Percentiles rank a stretch among this genome's conserved stretches.
These are phyloP conservation scores for Drosophila nigricruria DNA, from an alignment of 2,888 invertebrate genomes.

Conservation along the genomic window DNA sequence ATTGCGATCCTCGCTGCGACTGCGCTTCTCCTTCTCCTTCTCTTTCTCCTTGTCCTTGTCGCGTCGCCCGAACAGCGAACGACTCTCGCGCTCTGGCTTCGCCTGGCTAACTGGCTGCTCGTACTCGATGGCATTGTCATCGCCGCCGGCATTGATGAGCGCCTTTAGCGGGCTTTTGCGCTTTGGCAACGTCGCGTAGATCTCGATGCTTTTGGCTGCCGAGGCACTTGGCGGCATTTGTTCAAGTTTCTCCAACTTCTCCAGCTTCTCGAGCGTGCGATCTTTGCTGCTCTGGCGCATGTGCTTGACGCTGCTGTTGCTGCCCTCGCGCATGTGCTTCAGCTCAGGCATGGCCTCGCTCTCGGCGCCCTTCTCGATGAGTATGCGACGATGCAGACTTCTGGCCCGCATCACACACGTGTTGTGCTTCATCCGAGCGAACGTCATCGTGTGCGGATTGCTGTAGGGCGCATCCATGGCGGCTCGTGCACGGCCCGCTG, in stretches of 20 bases:
- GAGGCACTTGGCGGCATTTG: slow-evolving; percentile 40
- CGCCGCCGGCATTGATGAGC: slow-evolving; percentile 61
- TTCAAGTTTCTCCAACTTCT: slow-evolving; percentile 35
- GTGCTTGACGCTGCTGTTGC: slow-evolving; percentile 90
- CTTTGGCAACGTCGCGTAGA: slow-evolving; percentile 95
- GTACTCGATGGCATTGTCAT: slow-evolving; percentile 90
- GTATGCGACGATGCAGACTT: slow-evolving; percentile 92
- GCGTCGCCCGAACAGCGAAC: slow-evolving; percentile 89
- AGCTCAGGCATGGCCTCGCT: slow-evolving; percentile 87
- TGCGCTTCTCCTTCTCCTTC: slow-evolving; percentile 88
- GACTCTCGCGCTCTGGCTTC: slow-evolving; percentile 89
- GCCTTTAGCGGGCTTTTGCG: slow-evolving; percentile 91
- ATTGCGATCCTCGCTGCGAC: slow-evolving; percentile 94
- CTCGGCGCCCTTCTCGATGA: slow-evolving; percentile 88
- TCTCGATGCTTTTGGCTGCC: slow-evolving; percentile 91
- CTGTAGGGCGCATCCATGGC: slow-evolving; percentile 98
- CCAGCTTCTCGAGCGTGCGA: slow-evolving; percentile 86
- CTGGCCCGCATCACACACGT: slow-evolving; percentile 96
- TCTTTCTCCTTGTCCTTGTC: slow-evolving; percentile 86
- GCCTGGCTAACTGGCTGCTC: slow-evolving; percentile 83
- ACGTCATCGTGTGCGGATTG: slow-evolving; percentile 95
- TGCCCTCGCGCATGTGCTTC: slow-evolving; percentile 91
- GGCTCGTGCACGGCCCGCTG: slow-evolving; percentile 93
- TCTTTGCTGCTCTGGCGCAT: slow-evolving; percentile 91
- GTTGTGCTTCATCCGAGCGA: slow-evolving; percentile 97